Evolutionary conservation across 2,888 invertebrate species (phyloP).

Genomic region (Lithophane ornitopus): DNA sequence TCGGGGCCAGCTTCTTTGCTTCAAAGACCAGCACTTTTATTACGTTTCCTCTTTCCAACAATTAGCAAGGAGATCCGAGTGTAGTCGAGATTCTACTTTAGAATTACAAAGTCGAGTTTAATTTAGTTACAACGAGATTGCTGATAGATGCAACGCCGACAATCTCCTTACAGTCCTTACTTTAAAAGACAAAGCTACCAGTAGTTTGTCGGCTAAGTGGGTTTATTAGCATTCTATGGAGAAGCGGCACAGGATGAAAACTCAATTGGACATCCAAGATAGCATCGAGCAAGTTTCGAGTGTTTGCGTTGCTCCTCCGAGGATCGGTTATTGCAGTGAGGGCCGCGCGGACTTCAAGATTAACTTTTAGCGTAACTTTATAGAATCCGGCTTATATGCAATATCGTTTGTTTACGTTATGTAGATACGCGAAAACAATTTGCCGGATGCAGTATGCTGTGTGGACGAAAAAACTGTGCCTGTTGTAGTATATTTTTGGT

Average conservation of each 20-base stretch:
- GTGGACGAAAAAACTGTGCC: conserved; percentile 35
- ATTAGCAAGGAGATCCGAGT: conserved; percentile 86
- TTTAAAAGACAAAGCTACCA: conserved; percentile 80
- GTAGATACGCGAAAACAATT: conserved; percentile 36
- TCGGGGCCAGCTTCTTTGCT: conserved; percentile 83
- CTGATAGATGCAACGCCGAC: conserved; percentile 84
- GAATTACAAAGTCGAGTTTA: conserved; percentile 84
- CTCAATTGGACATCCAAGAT: conserved; percentile 82
- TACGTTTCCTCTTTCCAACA: conserved; percentile 88
- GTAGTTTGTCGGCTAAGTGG: conserved; percentile 83
- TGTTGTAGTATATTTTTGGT: conserved; percentile 55
- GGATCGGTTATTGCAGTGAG: conserved; percentile 66
- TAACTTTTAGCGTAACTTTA: conserved; percentile 47
- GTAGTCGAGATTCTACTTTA: conserved; percentile 81
- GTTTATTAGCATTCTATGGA: conserved; percentile 82
- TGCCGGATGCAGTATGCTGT: conserved; percentile 19
- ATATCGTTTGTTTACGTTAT: conserved; percentile 31
- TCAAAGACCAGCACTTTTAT: conserved; percentile 89
- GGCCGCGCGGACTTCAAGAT: conserved; percentile 41
- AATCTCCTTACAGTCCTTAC: conserved; percentile 76
- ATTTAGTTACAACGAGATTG: conserved; percentile 84
- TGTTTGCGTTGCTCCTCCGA: conserved; percentile 68
- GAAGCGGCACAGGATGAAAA: conserved; percentile 75
- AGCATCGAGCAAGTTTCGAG: conserved; percentile 75
- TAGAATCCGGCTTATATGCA: conserved; percentile 2